Base-by-base conservation (phyloP, 2,888 invertebrate genomes). In the Allygus modestus region DNA sequence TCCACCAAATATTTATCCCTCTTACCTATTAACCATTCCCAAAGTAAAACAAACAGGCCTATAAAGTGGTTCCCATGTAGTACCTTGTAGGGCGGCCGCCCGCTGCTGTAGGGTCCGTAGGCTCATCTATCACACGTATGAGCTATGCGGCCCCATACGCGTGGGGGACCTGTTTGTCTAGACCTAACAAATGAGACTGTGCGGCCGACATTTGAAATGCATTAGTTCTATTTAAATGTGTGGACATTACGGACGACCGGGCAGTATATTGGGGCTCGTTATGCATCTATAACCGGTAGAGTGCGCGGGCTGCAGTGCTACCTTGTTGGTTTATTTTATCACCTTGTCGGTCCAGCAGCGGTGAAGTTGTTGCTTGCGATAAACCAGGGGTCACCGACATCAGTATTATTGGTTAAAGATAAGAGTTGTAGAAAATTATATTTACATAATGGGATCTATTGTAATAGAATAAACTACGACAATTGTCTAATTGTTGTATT, bases 161-260 rank as follows among this genome's bases (percentile, higher is more conserved):
- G 65, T 65, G 65, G 65, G 65, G 31, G 65, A 12, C 65, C 12
- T 65, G 65, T 65, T 73, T 41, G 37, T 73, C 73, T 73, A 73
- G 69, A 28, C 73, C 73, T 73, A 43, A 73, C 73, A 73, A 73
- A 73, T 73, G 73, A 41, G 37, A 1, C n/a, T 7, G 73, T 73
- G 41, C 73, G 23, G 77, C 51, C 46, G 77, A 77, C 77, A 77
- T 77, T 77, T 77, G 77, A 77, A 77, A 77, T 77, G 77, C 77
- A 77, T 77, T 77, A 77, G 77, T 77, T 77, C 41, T 17, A 28
- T 77, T 37, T 77, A 77, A 73, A 73, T 73, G 73, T 73, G 73
- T 37, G 73, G 73, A 73, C 73, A 43, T 65, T 58, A 23, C 23
- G 12, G 5, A 58, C 51, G 51, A 17, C 58, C 2, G 20, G 73